Evolutionary conservation across 2,888 invertebrate species (phyloP).

Genomic region (Erannis defoliaria): DNA sequence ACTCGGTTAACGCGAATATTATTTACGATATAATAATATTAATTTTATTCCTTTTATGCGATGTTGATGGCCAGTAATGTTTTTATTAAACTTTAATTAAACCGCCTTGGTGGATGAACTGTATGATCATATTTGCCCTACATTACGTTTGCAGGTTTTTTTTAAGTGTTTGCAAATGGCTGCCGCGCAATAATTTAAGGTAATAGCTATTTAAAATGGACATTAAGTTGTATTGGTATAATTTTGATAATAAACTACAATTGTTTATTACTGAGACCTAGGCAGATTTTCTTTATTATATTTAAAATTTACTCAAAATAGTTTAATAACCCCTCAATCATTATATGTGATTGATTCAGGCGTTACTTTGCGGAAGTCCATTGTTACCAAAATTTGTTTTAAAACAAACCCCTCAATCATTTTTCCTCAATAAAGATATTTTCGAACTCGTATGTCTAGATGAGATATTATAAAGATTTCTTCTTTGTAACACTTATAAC

Average conservation of each 20-base stretch:
- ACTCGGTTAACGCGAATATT: slow-evolving; percentile 34
- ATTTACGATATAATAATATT: slow-evolving; percentile 42
- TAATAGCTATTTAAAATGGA: too few relatives aligned
- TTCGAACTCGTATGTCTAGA: background rate
- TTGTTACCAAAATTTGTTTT: too few relatives aligned
- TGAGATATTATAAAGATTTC: slow-evolving; percentile 1
- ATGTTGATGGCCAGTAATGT: slow-evolving; percentile 40
- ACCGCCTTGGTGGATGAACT: background rate
- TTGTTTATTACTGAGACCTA: too few relatives aligned
- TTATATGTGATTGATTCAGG: too few relatives aligned
- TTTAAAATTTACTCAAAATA: background rate
- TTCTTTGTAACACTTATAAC: slow-evolving; percentile 18
- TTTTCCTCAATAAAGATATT: background rate
- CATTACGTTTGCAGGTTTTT: background rate
- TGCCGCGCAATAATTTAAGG: too few relatives aligned
- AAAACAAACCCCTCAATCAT: background rate
- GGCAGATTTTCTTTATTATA: too few relatives aligned
- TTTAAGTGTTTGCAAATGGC: too few relatives aligned
- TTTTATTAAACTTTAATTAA: slow-evolving; percentile 27
- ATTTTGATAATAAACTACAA: too few relatives aligned
- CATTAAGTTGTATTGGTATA: too few relatives aligned
- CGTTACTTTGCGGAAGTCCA: too few relatives aligned
- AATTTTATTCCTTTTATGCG: slow-evolving; percentile 44
- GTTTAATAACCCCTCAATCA: too few relatives aligned
- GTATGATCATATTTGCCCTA: background rate